phyloP scores from a whole-genome alignment of 2,113 vertebrate genomes.

The Noturus placidus region DNA sequence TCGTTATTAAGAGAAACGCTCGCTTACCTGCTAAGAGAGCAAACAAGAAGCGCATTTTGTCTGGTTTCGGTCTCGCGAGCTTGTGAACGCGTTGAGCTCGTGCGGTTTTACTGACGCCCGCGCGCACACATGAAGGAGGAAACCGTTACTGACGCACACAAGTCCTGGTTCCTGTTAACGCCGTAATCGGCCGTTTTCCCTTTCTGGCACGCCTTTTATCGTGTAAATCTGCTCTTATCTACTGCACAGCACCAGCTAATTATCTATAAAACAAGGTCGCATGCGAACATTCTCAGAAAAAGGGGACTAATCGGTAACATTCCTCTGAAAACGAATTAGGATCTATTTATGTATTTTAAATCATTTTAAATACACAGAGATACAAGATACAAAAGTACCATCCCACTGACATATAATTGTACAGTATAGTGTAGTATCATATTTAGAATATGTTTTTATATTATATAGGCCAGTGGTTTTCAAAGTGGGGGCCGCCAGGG shows the following conservation, averaged over 20 bases:
- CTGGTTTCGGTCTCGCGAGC: neutral
- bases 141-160: neutral
- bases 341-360: neutral
- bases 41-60: neutral
- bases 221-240: neutral
- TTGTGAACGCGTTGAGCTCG: neutral
- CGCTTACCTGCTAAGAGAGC: slow-evolving; percentile 23
- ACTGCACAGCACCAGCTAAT: neutral
- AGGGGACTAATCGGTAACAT: neutral
- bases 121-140: neutral
- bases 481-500: too few relatives aligned
- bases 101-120: neutral
- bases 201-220: neutral
- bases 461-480: neutral
- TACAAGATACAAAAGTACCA: neutral
- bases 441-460: neutral
- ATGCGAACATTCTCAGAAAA: neutral
- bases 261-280: neutral
- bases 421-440: neutral
- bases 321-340: neutral
- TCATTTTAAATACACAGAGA: neutral
- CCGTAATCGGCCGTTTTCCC: neutral
- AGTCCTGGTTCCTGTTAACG: neutral
- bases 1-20: neutral
- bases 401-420: neutral